Conservation (phyloP, 2,888 invertebrate genomes). For the Timandra comae region DNA sequence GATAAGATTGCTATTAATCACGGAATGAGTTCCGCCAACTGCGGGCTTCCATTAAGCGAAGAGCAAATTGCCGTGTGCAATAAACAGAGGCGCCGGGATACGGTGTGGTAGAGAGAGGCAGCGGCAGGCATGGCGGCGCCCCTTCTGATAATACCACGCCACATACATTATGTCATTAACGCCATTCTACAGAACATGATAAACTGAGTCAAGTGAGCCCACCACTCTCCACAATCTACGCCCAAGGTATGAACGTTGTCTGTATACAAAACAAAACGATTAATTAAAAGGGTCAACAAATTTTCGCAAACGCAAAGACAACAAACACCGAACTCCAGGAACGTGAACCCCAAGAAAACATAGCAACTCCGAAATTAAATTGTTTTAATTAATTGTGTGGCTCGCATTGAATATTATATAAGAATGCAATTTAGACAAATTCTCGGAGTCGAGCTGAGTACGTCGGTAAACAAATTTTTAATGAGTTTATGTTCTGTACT, state of each 20-base stretch:
- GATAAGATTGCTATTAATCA: slow-evolving; percentile 65
- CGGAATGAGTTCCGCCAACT: slow-evolving; percentile 39
- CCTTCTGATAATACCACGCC: slow-evolving; percentile 9
- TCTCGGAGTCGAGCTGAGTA: slow-evolving; percentile 14
- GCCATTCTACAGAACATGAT: slow-evolving; percentile 26
- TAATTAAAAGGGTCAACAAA: slow-evolving; percentile 68
- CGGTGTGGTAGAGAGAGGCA: slow-evolving; percentile 11
- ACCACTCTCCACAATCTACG: slow-evolving; percentile 17
- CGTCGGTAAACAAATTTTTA: neutral
- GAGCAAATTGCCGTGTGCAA: slow-evolving; percentile 25
- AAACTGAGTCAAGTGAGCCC: slow-evolving; percentile 26
- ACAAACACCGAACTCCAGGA: slow-evolving; percentile 37
- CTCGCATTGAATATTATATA: slow-evolving; percentile 32
- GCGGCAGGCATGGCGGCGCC: slow-evolving; percentile 13
- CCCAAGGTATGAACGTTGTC: slow-evolving; percentile 39
- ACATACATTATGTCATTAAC: slow-evolving; percentile 22
- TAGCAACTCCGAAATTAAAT: slow-evolving; percentile 40
- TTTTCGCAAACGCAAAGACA: slow-evolving; percentile 50
- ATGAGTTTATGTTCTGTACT: too few relatives aligned
- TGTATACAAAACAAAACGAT: slow-evolving; percentile 68
- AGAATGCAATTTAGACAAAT: slow-evolving; percentile 17
- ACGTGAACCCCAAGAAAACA: slow-evolving; percentile 45
- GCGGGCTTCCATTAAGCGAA: slow-evolving; percentile 40
- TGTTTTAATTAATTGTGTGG: slow-evolving; percentile 40
- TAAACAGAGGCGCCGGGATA: slow-evolving; percentile 19